Conservation (phyloP, 92 coral and sea anemone genomes). For the Heliopora coerulea region DNA sequence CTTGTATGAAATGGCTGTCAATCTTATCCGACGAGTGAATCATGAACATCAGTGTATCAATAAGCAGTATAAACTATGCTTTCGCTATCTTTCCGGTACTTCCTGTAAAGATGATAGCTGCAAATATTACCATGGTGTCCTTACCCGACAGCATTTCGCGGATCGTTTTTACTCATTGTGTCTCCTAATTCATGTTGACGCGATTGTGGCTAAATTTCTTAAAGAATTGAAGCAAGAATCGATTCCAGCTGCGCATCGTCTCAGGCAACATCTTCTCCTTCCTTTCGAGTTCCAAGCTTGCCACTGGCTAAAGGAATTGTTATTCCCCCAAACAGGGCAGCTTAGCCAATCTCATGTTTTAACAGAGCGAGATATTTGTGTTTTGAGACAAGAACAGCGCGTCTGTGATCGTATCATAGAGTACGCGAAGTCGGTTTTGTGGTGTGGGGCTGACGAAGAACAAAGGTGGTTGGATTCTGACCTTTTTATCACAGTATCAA, state of each 20-base stretch:
- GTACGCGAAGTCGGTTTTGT: constrained; percentile 47
- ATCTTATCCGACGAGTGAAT: constrained; percentile 46
- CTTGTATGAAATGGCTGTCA: constrained; percentile 42
- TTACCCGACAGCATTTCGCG: constrained; percentile 35
- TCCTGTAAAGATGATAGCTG: constrained; percentile 43
- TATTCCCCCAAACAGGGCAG: constrained; percentile 63
- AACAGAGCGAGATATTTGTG: constrained; percentile 37
- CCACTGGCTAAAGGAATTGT: constrained; percentile 50
- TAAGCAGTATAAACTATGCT: constrained; percentile 31
- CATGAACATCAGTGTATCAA: constrained; percentile 5
- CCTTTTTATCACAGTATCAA: constrained; percentile 65
- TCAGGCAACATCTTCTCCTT: constrained; percentile 28
- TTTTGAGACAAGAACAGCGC: constrained; percentile 40
- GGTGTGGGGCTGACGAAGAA: constrained; percentile 45
- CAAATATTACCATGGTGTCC: constrained; percentile 30
- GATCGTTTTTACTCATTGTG: constrained; percentile 53
- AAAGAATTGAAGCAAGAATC: constrained; percentile 40
- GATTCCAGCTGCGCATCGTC: constrained; percentile 30
- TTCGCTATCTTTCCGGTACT: constrained; percentile 42
- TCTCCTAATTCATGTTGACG: constrained; percentile 57
- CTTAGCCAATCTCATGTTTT: constrained; percentile 46
- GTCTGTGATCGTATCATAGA: constrained; percentile 51
- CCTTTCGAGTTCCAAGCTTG: constrained; percentile 55
- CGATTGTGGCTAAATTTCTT: constrained; percentile 38
- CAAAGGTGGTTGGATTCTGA: constrained; percentile 55